Base-by-base conservation (phyloP, 2,888 invertebrate genomes). In the Chrysolina americana region DNA sequence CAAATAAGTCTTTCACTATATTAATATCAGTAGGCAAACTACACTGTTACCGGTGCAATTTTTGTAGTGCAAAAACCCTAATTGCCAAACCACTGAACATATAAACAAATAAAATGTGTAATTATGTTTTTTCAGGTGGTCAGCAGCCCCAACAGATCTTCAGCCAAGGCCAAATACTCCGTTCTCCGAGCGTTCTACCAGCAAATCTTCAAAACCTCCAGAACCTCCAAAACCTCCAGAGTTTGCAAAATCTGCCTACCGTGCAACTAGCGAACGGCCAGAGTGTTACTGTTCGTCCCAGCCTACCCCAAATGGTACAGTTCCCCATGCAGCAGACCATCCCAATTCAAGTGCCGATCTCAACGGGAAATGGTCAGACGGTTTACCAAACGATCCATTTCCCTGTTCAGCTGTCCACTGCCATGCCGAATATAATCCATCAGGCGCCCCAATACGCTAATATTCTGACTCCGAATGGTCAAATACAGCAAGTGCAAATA, bases 351-450 rank as follows among this genome's bases (percentile, higher is more conserved):
- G 95, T 97, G 76, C 97, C 97, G 0, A 95, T 97, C 78, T 93
- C 93, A 65, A 93, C 94, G 70, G 89, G 87, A 23, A 95, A 94
- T 87, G 98, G 98, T 0, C 98, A 98, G 88, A 98, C 98, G 0
- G 94, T 98, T 74, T 95, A 97, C 88, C 98, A 98, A 87, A 98
- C 98, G 0, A 94, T 98, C 0, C 98, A 98, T 87, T 93, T 98
- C 83, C 98, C 98, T 0, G 91, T 98, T 19, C 97, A 97, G 87
- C 92, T 96, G 59, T 89, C 91, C 0, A 90, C 81, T 15, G 89
- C 93, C 21, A 89, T 91, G 78, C 92, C 92, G 0, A 91, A 92
- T 65, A 90, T 92, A 48, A 88, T 90, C 11, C 78, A 78, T 41
- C 75, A 74, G 9, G 76, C 78, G 41, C 79, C 79, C 10, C 79